phyloP scores from a whole-genome alignment of 2,888 invertebrate species.

The Sipunculus nudus region DNA sequence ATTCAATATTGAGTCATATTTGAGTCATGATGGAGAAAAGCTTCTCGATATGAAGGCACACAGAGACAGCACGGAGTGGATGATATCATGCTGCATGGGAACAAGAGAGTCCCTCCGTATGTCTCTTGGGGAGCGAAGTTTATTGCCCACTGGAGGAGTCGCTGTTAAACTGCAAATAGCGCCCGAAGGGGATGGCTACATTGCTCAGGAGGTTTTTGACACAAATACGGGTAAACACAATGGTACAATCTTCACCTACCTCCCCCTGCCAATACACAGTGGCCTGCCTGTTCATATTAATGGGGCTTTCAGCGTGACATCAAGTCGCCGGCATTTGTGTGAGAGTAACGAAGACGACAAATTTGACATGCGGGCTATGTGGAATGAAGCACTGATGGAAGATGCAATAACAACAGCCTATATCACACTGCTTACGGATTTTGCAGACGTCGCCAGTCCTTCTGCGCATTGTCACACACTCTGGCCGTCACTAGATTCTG shows the following conservation, averaged over 20 bases:
- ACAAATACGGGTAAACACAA: constrained; percentile 1
- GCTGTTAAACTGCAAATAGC: constrained; percentile 43
- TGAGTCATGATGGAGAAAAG: too few species aligned
- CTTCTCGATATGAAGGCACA: too few species aligned
- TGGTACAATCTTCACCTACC: constrained; percentile 52
- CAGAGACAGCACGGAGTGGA: constrained; percentile 33
- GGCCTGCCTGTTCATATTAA: constrained; percentile 56
- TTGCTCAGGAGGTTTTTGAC: too few species aligned
- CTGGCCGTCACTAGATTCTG: constrained; percentile 33
- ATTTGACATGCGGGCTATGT: constrained; percentile 36
- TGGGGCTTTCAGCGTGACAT: constrained; percentile 54
- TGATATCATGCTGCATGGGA: constrained; percentile 34
- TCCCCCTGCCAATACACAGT: constrained; percentile 53
- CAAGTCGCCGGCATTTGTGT: constrained; percentile 49
- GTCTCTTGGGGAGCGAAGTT: constrained; percentile 37
- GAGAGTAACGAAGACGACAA: constrained; percentile 53
- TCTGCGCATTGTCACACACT: constrained; percentile 23
- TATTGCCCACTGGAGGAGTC: constrained; percentile 47
- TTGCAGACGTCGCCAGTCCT: constrained; percentile 22
- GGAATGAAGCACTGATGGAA: constrained; percentile 47
- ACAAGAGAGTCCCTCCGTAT: constrained; percentile 32
- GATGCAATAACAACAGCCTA: constrained; percentile 42
- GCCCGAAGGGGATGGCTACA: not conserved
- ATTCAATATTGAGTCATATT: too few species aligned
- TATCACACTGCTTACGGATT: constrained; percentile 36